These are phyloP conservation scores for Hapalemur alaotrensis DNA, from an alignment of 2,797 vertebrate genomes.

Conservation along the genomic window DNA sequence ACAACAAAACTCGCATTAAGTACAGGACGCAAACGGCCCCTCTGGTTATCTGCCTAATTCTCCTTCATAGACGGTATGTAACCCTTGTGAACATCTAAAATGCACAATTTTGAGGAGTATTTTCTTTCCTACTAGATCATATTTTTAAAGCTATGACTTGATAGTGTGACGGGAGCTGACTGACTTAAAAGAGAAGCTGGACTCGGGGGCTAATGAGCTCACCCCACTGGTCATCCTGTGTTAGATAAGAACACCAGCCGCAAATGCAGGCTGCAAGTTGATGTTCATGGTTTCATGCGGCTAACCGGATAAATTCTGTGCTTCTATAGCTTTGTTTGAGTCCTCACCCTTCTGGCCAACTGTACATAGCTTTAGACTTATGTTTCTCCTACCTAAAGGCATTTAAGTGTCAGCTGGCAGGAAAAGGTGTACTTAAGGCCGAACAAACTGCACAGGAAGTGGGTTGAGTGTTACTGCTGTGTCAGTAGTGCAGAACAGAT, in stretches of 20 bases:
- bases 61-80: not conserved
- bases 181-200: not conserved
- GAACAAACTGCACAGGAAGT: rapidly evolving
- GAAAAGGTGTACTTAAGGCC: not conserved
- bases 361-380: not conserved
- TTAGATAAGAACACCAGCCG: not conserved
- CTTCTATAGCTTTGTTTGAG: not conserved
- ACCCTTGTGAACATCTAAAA: not conserved
- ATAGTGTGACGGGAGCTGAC: not conserved
- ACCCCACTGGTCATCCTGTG: not conserved
- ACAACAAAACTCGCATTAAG: not conserved
- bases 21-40: not conserved
- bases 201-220: not conserved
- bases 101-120: not conserved
- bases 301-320: not conserved
- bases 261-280: not conserved
- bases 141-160: not conserved
- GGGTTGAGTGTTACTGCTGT: rapidly evolving
- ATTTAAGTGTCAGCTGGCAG: not conserved
- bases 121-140: not conserved
- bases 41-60: not conserved
- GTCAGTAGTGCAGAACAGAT: too few species aligned
- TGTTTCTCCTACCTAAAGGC: not conserved
- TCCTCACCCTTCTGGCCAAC: not conserved
- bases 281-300: not conserved